Conservation (phyloP, 2,797 vertebrate species). For the Gila robusta region DNA sequence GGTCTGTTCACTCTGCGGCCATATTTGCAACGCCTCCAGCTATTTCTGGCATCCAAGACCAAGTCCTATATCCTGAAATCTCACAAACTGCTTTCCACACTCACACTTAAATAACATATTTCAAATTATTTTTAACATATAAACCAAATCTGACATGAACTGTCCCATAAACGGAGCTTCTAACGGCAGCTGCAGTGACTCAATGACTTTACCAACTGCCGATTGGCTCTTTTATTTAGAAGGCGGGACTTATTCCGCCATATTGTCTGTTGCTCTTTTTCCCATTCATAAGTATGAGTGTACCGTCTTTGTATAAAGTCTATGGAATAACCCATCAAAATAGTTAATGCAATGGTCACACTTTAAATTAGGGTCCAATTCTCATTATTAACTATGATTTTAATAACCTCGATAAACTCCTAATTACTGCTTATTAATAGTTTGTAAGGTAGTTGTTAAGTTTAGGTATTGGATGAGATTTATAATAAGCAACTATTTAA, state of each 20-base stretch:
- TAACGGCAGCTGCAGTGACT: neutral
- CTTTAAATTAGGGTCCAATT: neutral
- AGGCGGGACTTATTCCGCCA: neutral
- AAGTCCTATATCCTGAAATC: neutral
- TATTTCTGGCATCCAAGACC: neutral
- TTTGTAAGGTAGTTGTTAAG: neutral
- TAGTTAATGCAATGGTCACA: neutral
- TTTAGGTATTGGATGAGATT: neutral
- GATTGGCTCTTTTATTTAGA: neutral
- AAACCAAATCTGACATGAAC: neutral
- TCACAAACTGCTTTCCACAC: neutral
- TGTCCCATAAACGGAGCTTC: neutral
- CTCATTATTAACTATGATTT: neutral
- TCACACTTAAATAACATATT: neutral
- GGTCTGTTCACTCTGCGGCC: neutral
- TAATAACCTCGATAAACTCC: neutral
- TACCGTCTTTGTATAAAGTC: neutral
- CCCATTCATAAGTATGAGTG: neutral
- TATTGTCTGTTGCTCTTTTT: neutral
- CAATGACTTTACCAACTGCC: neutral
- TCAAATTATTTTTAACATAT: neutral
- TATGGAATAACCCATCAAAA: neutral
- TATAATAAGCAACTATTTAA: neutral
- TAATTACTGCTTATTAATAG: neutral
- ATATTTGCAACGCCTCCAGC: neutral